Evolutionary conservation across 2,113 vertebrate genomes (phyloP), one percentile per base, ranked within the genome.

Genomic region (Macquaria australasica): DNA sequence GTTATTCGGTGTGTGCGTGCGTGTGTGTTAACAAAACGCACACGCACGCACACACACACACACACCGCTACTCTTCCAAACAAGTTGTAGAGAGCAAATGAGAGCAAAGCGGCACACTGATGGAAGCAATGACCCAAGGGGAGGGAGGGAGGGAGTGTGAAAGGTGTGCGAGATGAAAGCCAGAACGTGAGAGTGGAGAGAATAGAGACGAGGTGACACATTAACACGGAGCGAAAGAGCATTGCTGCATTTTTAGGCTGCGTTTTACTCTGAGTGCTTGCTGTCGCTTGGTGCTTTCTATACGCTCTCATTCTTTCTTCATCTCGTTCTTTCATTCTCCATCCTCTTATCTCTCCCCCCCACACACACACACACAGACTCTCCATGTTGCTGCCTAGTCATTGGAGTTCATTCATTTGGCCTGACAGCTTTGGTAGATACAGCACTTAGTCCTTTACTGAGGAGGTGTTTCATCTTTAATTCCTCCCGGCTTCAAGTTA

Each of bases 361-460:
- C 28, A 31, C 28, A n/a, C n/a, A n/a, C n/a, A n/a, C n/a, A n/a
- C n/a, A n/a, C 4, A 4, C 14, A 85, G 39, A 43, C 43, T 68
- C 63, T 63, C 37, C 51, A 45, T 41, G 58, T 84, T 87, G 82
- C 78, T 84, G 82, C 87, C 87, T 51, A 70, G 83, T 83, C 88
- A 87, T 68, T 84, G 77, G 81, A 83, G 85, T 87, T 75, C 73
- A 77, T 91, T 91, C 81, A 87, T 92, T 92, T 85, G 68, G 71
- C 84, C 59, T 87, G 91, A 91, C 87, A 89, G 88, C 74, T 86
- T 82, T 82, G 73, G 83, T 67, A 83, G 89, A 88, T 85, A 81
- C 75, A 87, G 86, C 86, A 89, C 89, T 92, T 89, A 87, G 85
- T 82, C 77, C 87, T 85, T 85, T 88, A 88, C 86, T 88, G 84